Base-by-base conservation (phyloP, 1,140 invertebrate species). In the Mycetomoellerius zeteki region DNA sequence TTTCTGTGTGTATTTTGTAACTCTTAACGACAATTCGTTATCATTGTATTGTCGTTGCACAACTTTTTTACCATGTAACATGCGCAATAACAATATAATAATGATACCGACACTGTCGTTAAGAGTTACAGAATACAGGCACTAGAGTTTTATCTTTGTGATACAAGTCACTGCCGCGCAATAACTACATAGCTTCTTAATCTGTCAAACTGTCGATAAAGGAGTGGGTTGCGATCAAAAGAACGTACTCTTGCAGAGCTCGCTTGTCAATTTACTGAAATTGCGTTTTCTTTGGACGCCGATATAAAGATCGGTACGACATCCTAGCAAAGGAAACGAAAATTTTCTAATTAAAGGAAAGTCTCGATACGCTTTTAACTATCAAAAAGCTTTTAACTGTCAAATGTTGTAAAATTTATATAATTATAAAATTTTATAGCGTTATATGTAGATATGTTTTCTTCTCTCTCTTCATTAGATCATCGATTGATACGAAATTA, bases 201-300 rank as follows among this genome's bases (percentile, higher is more conserved):
- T 80, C 75, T 85, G 84, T 85, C 75, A 76, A 85, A 85, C 72
- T 81, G 85, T 89, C 84, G 71, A 65, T 72, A 72, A 73, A 62
- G 47, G 72, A 89, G 76, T 86, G 76, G 80, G 50, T 85, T 37
- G 76, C 78, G 87, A 76, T 65, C 73, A 81, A 89, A 89, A 81
- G 69, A 86, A 86, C 84, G 80, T 50, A 60, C 67, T 27, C 47
- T 43, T 64, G 21, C 52, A 21, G 65, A 43, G 27, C 43, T n/a
- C n/a, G 24, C 80, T 84, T 84, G 80, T 84, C 80, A 75, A 84
- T 84, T 84, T 84, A 84, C 80, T 62, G 80, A 84, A 75, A 84
- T 84, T 84, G 54, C 69, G 58, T 84, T 84, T 84, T 84, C 69
- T 84, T 84, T 84, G 12, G 37, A 73, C 54, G 52, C 69, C 54